phyloP scores from a whole-genome alignment of 2,888 invertebrate genomes.

The Pherbina coryleti region DNA sequence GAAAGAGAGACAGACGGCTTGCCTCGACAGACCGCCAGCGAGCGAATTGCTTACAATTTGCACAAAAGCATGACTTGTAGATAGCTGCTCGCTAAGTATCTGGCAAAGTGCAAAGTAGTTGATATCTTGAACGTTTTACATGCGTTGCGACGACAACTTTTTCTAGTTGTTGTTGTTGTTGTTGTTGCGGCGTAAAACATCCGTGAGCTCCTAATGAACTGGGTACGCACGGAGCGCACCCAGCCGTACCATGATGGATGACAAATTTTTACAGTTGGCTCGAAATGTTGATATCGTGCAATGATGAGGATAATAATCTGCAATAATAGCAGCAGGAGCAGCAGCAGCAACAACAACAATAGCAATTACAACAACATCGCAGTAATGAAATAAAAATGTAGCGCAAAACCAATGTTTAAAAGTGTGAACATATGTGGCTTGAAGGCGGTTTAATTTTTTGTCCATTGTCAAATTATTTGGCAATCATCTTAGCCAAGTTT shows the following conservation, averaged over 20 bases:
- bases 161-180: constrained; percentile 11
- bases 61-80: constrained; percentile 67
- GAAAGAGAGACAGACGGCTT: not conserved
- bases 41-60: constrained; percentile 52
- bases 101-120: constrained; percentile 69
- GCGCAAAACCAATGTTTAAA: too few relatives aligned
- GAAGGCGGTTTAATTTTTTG: too few relatives aligned
- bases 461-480: too few relatives aligned
- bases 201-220: constrained; percentile 64
- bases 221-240: constrained; percentile 65
- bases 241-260: constrained; percentile 67
- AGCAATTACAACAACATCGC: too few relatives aligned
- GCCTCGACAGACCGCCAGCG: not conserved
- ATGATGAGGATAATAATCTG: not conserved
- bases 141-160: not conserved
- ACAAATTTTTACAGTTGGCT: constrained; percentile 48
- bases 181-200: constrained; percentile 45
- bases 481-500: too few relatives aligned
- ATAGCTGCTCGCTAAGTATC: constrained; percentile 67
- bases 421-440: too few relatives aligned
- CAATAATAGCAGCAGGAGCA: not conserved
- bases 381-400: too few relatives aligned
- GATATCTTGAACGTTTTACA: constrained; percentile 45
- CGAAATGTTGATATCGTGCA: constrained; percentile 32
- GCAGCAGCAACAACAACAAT: not conserved